Evolutionary conservation across 1,140 invertebrate species (phyloP).

Genomic region (Phortica variegata): DNA sequence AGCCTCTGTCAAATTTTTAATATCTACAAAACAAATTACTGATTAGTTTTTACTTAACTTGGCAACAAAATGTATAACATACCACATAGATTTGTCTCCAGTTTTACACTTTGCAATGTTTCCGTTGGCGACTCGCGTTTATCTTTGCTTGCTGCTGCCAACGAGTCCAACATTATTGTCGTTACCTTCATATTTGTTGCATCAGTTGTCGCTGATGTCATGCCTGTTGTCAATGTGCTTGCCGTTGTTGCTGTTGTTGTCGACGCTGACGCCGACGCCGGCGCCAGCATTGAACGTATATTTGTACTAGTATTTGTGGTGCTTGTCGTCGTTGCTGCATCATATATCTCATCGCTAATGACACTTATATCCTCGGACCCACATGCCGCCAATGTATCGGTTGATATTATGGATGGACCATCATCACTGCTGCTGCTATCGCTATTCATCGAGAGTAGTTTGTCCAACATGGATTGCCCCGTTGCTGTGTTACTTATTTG

Average conservation of each 20-base stretch:
- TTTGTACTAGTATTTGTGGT: constrained; percentile 1
- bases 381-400: constrained; percentile 47
- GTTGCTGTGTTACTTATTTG: constrained; percentile 21
- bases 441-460: constrained; percentile 51
- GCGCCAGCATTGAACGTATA: neutral
- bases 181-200: too few relatives aligned
- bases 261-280: neutral
- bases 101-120: too few relatives aligned
- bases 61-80: too few relatives aligned
- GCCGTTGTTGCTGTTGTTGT: constrained; percentile 12
- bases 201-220: too few relatives aligned
- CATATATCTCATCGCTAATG: constrained; percentile 46
- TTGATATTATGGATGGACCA: constrained; percentile 46
- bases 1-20: constrained; percentile 52
- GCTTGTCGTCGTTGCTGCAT: constrained; percentile 12
- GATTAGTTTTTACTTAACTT: neutral
- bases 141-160: too few relatives aligned
- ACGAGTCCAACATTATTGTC: too few relatives aligned
- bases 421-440: constrained; percentile 48
- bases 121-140: too few relatives aligned
- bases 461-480: constrained; percentile 52
- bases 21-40: constrained; percentile 24
- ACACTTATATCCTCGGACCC: constrained; percentile 49
- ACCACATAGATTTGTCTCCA: too few relatives aligned
- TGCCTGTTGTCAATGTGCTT: constrained; percentile 24